Conservation (phyloP, 1,140 invertebrate species). For the Lineus longissimus region DNA sequence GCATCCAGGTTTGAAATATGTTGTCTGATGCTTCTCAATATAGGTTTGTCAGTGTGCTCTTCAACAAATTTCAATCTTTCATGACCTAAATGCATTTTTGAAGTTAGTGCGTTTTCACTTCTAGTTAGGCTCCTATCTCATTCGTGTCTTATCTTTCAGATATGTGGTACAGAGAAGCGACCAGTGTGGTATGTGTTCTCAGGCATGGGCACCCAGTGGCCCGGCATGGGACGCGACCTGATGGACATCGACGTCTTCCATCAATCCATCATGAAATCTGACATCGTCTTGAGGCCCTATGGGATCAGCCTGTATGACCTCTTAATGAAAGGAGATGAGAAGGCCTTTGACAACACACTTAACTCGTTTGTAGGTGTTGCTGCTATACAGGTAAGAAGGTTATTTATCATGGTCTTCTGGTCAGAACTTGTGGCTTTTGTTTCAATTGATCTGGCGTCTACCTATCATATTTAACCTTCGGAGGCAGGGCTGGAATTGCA, state of each 20-base stretch:
- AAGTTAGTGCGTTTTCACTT: too few species aligned
- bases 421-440: not conserved
- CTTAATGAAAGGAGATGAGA: constrained; percentile 70
- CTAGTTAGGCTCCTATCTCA: too few species aligned
- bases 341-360: constrained; percentile 76
- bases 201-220: constrained; percentile 96
- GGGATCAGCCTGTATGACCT: constrained; percentile 78
- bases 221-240: constrained; percentile 83
- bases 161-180: constrained; percentile 51
- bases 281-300: constrained; percentile 70
- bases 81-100: too few species aligned
- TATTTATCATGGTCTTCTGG: not conserved
- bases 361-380: constrained; percentile 91
- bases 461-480: not conserved
- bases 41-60: too few species aligned
- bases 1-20: too few species aligned
- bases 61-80: too few species aligned
- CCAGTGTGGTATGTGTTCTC: constrained; percentile 93
- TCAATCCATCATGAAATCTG: constrained; percentile 70
- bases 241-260: constrained; percentile 77
- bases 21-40: too few species aligned
- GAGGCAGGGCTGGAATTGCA: not conserved
- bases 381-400: constrained; percentile 74
- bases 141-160: constrained; percentile 25
- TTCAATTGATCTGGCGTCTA: not conserved